phyloP scores from a whole-genome alignment of 2,888 invertebrate species.

The Bellardia bayeri region DNA sequence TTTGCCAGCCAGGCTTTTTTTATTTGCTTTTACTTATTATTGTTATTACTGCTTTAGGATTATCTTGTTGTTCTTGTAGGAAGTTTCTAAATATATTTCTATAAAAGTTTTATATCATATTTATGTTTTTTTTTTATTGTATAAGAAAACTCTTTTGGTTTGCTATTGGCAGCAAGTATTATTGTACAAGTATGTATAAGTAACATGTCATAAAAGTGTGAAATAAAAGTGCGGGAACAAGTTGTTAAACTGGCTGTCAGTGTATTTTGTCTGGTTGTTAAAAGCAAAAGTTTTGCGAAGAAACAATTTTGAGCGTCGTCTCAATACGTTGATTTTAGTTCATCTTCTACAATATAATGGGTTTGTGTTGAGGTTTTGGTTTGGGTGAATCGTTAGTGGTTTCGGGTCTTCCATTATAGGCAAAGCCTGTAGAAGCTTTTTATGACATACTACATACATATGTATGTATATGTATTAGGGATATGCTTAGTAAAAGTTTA shows the following conservation, averaged over 20 bases:
- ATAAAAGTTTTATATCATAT: background rate
- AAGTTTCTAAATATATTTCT: background rate
- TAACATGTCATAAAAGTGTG: background rate
- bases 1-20: background rate
- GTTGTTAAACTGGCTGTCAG: conserved; percentile 8
- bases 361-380: conserved; percentile 23
- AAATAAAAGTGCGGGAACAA: conserved; percentile 1
- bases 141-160: background rate
- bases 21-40: background rate
- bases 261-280: background rate
- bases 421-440: background rate
- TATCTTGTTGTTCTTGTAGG: background rate
- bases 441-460: background rate
- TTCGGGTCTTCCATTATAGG: background rate
- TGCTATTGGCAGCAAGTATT: conserved; percentile 1
- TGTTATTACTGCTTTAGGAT: background rate
- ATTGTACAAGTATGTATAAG: background rate
- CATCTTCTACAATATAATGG: background rate
- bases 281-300: background rate
- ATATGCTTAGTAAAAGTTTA: no score
- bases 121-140: background rate
- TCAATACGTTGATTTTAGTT: background rate
- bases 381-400: conserved; percentile 6
- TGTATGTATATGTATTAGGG: background rate
- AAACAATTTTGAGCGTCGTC: background rate